These are phyloP conservation scores for Rhingia rostrata DNA, from an alignment of 2,888 invertebrate species.

Conservation along the genomic window DNA sequence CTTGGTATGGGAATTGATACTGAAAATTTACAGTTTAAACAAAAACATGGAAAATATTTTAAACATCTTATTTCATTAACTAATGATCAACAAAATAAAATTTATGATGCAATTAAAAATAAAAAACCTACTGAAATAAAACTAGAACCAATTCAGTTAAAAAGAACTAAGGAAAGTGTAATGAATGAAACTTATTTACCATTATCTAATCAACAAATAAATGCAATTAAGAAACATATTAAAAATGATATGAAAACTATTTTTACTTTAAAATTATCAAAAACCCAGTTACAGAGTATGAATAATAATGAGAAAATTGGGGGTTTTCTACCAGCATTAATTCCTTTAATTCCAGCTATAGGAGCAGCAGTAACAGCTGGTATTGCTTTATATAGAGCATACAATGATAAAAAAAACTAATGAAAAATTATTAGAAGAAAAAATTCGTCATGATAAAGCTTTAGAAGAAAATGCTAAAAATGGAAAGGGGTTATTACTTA, in stretches of 20 bases:
- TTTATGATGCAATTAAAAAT: too few relatives aligned
- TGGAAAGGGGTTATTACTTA: slow-evolving; percentile 35
- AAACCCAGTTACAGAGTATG: slow-evolving; percentile 25
- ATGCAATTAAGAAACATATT: slow-evolving; percentile 30
- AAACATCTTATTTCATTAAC: slow-evolving; percentile 5
- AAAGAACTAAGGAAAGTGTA: slow-evolving; percentile 9
- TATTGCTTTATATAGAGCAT: slow-evolving; percentile 10
- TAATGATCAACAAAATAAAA: too few relatives aligned
- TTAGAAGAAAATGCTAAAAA: slow-evolving; percentile 35
- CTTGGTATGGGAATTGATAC: slow-evolving; percentile 31
- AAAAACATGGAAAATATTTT: slow-evolving; percentile 25
- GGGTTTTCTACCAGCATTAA: slow-evolving; percentile 10
- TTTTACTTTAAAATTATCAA: slow-evolving; percentile 36
- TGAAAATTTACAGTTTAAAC: slow-evolving; percentile 18
- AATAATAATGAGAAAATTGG: slow-evolving; percentile 29
- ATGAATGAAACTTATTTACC: slow-evolving; percentile 14
- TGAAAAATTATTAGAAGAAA: slow-evolving; percentile 32
- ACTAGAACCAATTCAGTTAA: neutral
- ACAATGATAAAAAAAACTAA: slow-evolving; percentile 25
- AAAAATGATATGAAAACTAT: slow-evolving; percentile 34
- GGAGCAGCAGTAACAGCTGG: slow-evolving; percentile 13
- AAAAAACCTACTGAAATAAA: neutral
- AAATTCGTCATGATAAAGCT: slow-evolving; percentile 22
- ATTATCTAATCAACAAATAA: slow-evolving; percentile 34
- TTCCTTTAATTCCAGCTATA: slow-evolving; percentile 25